These are phyloP conservation scores for Hypercompe scribonia DNA, from an alignment of 2,888 invertebrate genomes.

Conservation along the genomic window DNA sequence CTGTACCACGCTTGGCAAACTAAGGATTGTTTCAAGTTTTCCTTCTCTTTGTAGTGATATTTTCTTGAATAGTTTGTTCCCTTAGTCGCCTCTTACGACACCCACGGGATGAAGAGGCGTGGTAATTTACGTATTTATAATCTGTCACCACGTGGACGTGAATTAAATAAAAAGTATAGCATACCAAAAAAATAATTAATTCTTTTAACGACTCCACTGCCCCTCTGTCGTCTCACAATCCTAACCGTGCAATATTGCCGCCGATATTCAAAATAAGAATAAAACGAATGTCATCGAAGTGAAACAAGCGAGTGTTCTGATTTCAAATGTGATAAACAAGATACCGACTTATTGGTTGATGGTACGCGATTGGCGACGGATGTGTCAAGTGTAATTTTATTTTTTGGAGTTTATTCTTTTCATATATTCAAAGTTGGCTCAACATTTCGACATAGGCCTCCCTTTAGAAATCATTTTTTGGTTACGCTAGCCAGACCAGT, in stretches of 20 bases:
- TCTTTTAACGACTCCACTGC: constrained; percentile 26
- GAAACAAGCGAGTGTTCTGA: constrained; percentile 63
- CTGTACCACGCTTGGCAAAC: no score
- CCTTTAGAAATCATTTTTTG: no score
- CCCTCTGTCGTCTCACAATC: constrained; percentile 31
- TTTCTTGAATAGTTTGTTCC: no score
- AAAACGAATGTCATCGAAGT: constrained; percentile 61
- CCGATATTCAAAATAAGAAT: constrained; percentile 65
- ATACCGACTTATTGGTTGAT: constrained; percentile 74
- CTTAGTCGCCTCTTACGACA: no score
- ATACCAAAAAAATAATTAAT: neutral
- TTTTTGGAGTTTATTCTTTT: neutral
- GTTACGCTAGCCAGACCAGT: no score
- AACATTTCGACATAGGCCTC: neutral
- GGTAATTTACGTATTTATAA: no score
- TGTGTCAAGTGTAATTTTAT: neutral
- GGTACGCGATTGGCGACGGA: constrained; percentile 26
- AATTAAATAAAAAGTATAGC: no score
- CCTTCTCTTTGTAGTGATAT: no score
- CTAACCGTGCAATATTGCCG: constrained; percentile 59
- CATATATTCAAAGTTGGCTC: neutral
- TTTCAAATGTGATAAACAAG: constrained; percentile 78
- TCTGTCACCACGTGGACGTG: no score
- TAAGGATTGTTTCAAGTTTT: no score
- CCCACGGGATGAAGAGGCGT: no score